Evolutionary conservation across 2,113 vertebrate genomes (phyloP).

Genomic region (Cnemophilus loriae): DNA sequence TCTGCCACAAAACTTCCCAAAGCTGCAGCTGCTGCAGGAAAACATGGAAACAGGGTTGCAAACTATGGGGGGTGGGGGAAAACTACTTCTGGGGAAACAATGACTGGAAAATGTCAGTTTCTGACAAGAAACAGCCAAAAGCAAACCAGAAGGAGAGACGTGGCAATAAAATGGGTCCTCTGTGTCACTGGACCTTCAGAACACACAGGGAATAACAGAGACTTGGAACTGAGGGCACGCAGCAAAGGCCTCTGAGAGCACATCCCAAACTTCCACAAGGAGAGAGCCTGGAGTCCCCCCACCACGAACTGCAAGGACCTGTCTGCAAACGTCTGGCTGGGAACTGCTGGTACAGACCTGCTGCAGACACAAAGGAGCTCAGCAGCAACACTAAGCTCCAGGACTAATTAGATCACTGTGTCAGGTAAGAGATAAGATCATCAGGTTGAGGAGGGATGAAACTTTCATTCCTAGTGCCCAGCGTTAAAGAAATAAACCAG

Average conservation of each 20-base stretch:
- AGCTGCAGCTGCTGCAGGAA: conserved; percentile 13
- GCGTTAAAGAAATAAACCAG: not conserved
- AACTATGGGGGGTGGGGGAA: fast-evolving
- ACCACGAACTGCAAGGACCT: not conserved
- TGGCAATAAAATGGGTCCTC: not conserved
- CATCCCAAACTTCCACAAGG: not conserved
- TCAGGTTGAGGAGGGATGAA: not conserved
- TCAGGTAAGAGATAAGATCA: not conserved
- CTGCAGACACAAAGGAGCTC: not conserved
- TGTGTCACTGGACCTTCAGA: not conserved
- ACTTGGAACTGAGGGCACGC: fast-evolving
- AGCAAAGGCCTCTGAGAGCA: not conserved
- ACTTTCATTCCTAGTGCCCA: not conserved
- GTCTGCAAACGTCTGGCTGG: not conserved
- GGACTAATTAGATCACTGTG: not conserved
- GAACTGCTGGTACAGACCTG: not conserved
- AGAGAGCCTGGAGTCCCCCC: not conserved
- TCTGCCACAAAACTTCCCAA: conserved; percentile 7
- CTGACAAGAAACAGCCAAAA: not conserved
- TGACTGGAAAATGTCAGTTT: not conserved
- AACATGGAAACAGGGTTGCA: not conserved
- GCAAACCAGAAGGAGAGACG: not conserved
- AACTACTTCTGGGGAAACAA: not conserved
- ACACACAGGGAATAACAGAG: not conserved
- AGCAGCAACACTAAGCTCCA: not conserved